Evolutionary conservation across 2,888 invertebrate species (phyloP).

Genomic region (Drosophila heteroneura): DNA sequence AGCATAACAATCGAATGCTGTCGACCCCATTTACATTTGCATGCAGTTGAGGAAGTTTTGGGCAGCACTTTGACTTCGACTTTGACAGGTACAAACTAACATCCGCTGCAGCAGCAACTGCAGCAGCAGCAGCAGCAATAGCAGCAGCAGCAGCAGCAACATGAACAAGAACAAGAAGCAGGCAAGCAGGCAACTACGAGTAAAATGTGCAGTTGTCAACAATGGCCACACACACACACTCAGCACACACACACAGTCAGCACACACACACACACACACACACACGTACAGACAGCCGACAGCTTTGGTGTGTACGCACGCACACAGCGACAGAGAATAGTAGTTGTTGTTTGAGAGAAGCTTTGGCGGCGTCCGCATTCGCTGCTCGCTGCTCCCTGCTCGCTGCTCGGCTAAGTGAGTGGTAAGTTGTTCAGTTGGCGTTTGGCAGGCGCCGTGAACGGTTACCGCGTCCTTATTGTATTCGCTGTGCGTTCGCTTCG

Average conservation of each 20-base stretch:
- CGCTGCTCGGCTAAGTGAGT: constrained; percentile 59
- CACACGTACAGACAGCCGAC: constrained; percentile 15
- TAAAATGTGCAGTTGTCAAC: constrained; percentile 71
- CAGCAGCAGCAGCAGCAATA: constrained; percentile 5
- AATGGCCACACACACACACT: constrained; percentile 16
- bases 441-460: constrained; percentile 73
- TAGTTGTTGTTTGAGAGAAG: constrained; percentile 27
- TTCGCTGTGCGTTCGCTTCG: constrained; percentile 13
- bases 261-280: constrained; percentile 21
- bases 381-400: constrained; percentile 35
- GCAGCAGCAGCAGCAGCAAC: neutral
- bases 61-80: constrained; percentile 43
- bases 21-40: constrained; percentile 60
- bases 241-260: constrained; percentile 13
- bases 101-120: constrained; percentile 10
- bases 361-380: constrained; percentile 29
- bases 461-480: constrained; percentile 44
- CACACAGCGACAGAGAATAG: constrained; percentile 20
- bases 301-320: constrained; percentile 18
- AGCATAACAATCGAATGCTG: constrained; percentile 47
- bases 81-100: constrained; percentile 36
- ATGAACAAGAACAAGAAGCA: neutral
- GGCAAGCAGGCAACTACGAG: constrained; percentile 26
- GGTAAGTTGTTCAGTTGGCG: constrained; percentile 78
- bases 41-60: constrained; percentile 39